Evolutionary conservation across 2,888 invertebrate genomes (phyloP).

Genomic region (Trilocha varians): DNA sequence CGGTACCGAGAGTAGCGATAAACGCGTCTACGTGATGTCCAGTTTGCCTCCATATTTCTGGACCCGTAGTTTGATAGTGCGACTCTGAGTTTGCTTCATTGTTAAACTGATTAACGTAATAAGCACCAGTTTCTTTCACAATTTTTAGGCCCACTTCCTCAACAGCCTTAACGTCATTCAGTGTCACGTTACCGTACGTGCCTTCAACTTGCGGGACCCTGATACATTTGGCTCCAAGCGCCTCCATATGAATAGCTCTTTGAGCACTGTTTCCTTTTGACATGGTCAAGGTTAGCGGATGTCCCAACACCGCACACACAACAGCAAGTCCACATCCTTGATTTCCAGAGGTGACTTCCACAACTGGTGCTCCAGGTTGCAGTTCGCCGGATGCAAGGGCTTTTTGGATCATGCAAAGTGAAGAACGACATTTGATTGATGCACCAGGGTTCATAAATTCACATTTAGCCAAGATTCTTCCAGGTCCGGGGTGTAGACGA

Average conservation of each 20-base stretch:
- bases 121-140: conserved; percentile 44
- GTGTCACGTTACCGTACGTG: conserved; percentile 56
- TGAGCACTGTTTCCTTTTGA: conserved; percentile 61
- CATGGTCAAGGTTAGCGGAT: conserved; percentile 59
- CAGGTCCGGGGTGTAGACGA: conserved; percentile 52
- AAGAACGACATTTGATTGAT: conserved; percentile 59
- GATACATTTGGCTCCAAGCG: conserved; percentile 55
- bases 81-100: conserved; percentile 44
- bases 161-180: conserved; percentile 50
- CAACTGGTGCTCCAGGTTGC: conserved; percentile 44
- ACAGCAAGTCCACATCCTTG: conserved; percentile 63
- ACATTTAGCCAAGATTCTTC: conserved; percentile 59
- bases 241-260: conserved; percentile 62
- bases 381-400: conserved; percentile 42
- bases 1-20: conserved; percentile 56
- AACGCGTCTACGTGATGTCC: conserved; percentile 58
- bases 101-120: conserved; percentile 56
- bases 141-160: conserved; percentile 44
- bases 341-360: conserved; percentile 62
- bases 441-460: conserved; percentile 66
- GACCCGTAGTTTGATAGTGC: conserved; percentile 58
- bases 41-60: conserved; percentile 63
- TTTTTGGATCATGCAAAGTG: conserved; percentile 48
- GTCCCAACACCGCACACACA: conserved; percentile 55
- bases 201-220: conserved; percentile 61